These are phyloP conservation scores for Hedychridium roseum DNA, from an alignment of 2,888 invertebrate species.

Conservation along the genomic window DNA sequence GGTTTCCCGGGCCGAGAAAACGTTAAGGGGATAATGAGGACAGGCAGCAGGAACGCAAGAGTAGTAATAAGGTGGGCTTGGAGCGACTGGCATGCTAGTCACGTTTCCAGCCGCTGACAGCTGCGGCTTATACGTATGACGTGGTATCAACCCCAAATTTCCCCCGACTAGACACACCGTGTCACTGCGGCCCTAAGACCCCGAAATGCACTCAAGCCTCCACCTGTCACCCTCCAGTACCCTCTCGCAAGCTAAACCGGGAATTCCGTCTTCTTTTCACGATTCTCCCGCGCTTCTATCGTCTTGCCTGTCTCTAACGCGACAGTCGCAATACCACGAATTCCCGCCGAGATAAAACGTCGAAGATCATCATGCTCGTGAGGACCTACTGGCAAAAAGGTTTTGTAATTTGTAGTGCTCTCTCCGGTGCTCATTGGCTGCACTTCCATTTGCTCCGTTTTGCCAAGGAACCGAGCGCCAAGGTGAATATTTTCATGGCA, in stretches of 20 bases:
- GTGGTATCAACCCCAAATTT: conserved; percentile 63
- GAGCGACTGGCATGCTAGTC: conserved; percentile 59
- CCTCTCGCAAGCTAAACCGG: too few species aligned
- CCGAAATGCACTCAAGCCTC: conserved; percentile 55
- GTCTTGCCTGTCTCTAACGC: too few species aligned
- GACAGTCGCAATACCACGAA: too few species aligned
- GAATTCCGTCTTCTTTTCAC: too few species aligned
- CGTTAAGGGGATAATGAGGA: conserved; percentile 58
- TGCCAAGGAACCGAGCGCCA: too few species aligned
- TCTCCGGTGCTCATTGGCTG: too few species aligned
- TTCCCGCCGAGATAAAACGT: too few species aligned
- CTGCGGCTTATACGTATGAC: conserved; percentile 64
- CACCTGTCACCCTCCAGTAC: conserved; percentile 32
- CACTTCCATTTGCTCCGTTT: too few species aligned
- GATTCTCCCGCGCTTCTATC: too few species aligned
- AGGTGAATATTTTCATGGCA: too few species aligned
- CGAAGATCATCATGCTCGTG: not conserved
- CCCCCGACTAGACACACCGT: conserved; percentile 52
- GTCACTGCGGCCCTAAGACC: conserved; percentile 56
- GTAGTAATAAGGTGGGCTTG: conserved; percentile 61
- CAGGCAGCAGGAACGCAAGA: conserved; percentile 50
- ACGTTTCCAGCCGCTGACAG: conserved; percentile 63
- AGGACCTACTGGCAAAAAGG: not conserved
- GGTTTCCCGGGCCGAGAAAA: conserved; percentile 45
- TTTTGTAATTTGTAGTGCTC: too few species aligned